Evolutionary conservation across 2,113 vertebrate species (phyloP), one percentile per base, ranked within the genome.

Genomic region (Salminus brasiliensis): DNA sequence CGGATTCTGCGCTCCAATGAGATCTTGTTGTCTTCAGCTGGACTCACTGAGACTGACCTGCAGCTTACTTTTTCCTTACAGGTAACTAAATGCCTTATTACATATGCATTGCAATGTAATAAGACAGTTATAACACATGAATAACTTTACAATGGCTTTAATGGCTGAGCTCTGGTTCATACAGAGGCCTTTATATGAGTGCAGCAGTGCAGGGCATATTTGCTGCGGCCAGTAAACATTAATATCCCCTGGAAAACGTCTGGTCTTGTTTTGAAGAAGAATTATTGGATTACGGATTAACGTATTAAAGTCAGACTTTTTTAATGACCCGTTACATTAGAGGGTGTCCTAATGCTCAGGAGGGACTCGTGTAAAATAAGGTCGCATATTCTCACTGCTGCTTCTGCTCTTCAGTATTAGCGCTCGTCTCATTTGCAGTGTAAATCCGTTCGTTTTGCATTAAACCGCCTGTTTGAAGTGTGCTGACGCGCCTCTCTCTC

Each of bases 1-100:
- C 87, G 96, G 49, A 97, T 97, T 87, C 93, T 97, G 82, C 94
- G 96, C 47, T 97, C 96, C 85, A 97, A 97, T 1, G 96, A 97
- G 90, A 97, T 97, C 81, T 88, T 94, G 76, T 87, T 97, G 83
- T 94, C 96, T 15, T 90, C 93, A 1, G 94, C 94, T 0, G 95
- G 95, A 0, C 91, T 96, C 78, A 95, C 93, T 0, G 96, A 97
- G 85, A 96, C 96, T 1, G 96, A 97, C 84, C 91, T 97, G 4
- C 96, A 97, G 82, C 90, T 97, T 72, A 97, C 95, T 67, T 97
- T 97, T 89, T 96, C 95, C 9, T 88, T 97, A 59, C 96, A 97
- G 95, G 96, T 97, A 76, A 57, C 73, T 34, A 25, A 10, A 39
- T 1, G 1, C 1, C 29, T 9, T 53, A 27, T 49, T 36, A 4